Evolutionary conservation across 53 echinoderm and acorn worm species (phyloP).

Genomic region (Antedon mediterranea): DNA sequence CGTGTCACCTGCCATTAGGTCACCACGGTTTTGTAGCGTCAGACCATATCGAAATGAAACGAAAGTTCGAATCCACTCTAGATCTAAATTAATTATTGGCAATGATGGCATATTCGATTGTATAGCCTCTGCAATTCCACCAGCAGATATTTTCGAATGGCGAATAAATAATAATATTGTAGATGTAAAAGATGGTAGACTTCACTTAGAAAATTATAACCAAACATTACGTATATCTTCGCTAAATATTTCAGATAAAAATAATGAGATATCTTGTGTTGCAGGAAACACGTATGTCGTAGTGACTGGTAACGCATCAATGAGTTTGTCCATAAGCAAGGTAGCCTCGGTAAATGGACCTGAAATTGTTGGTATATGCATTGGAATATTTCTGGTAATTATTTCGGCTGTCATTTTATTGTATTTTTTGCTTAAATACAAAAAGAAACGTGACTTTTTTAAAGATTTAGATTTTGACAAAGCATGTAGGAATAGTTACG

Average conservation of each 20-base stretch:
- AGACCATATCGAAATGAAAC: not conserved
- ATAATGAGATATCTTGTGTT: not conserved
- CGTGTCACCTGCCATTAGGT: not conserved
- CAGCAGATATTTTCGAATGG: not conserved
- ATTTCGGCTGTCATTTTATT: not conserved
- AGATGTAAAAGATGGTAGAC: not conserved
- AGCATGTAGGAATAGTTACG: not conserved
- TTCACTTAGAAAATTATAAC: not conserved
- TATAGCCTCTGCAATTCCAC: not conserved
- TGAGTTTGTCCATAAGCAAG: not conserved
- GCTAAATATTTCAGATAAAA: not conserved
- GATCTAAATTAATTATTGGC: not conserved
- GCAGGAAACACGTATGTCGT: not conserved
- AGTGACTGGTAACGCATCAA: not conserved
- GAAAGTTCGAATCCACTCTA: not conserved
- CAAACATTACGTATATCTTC: not conserved
- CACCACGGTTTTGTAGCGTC: not conserved
- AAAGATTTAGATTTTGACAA: not conserved
- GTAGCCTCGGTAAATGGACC: not conserved
- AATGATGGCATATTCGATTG: not conserved
- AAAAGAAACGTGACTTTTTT: not conserved
- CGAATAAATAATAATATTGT: not conserved
- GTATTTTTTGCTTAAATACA: not conserved
- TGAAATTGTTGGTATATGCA: not conserved
- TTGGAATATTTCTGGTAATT: not conserved